A percentile compares a stretch with the other conserved stretches of the same genome.
Conservation (phyloP, 2,113 vertebrate species). For the Macaca nemestrina region DNA sequence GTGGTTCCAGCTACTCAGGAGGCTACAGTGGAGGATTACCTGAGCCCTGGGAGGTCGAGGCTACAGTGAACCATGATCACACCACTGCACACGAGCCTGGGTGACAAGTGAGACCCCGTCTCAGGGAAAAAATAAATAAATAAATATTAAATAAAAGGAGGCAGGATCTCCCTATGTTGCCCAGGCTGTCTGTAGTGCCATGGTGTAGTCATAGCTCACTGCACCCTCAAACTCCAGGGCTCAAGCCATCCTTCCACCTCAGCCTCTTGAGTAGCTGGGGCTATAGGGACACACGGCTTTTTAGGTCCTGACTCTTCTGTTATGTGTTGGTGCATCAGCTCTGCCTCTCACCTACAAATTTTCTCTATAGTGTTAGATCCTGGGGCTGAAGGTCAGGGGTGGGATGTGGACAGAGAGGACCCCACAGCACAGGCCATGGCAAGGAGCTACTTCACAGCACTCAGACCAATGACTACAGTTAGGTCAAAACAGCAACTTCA, state of each 20-base stretch:
- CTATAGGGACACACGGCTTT: neutral
- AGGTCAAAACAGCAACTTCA: neutral
- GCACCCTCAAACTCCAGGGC: neutral
- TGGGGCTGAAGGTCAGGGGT: neutral
- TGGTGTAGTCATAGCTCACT: neutral
- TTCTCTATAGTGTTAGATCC: neutral
- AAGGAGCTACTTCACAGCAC: neutral
- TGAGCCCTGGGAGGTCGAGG: too few relatives aligned
- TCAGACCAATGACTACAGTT: neutral
- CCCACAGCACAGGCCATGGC: neutral
- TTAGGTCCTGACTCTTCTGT: neutral
- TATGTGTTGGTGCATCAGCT: neutral
- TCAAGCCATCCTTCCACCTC: neutral
- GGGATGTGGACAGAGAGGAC: accelerated
- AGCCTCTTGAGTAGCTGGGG: neutral
- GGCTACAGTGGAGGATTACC: too few relatives aligned
- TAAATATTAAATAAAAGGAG: too few relatives aligned
- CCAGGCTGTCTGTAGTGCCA: neutral
- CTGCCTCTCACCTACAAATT: neutral
- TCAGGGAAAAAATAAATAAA: too few relatives aligned
- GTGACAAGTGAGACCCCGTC: too few relatives aligned
- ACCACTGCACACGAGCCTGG: too few relatives aligned
- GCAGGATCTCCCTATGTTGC: neutral
- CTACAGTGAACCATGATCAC: too few relatives aligned
- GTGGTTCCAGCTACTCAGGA: too few relatives aligned